Evolutionary conservation across 2,113 vertebrate species (phyloP), one percentile per base, ranked within the genome.

Genomic region (Perca fluviatilis): DNA sequence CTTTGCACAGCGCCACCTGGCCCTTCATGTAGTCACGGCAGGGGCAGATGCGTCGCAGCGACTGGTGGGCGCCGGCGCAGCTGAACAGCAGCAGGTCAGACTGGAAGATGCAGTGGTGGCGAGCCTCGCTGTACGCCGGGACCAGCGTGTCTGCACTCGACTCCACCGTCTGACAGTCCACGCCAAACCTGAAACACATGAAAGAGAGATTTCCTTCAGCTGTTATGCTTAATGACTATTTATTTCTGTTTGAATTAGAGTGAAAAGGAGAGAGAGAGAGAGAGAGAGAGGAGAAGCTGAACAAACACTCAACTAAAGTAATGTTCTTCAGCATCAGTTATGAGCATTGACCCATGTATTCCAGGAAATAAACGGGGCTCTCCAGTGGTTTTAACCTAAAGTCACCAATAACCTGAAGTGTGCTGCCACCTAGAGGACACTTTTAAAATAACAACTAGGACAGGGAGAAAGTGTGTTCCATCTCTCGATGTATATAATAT

Each of bases 21-120:
- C 98, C 98, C 92, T 99, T 99, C 96, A 98, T 97, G 87, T 99
- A 99, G 96, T 99, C 97, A 82, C 98, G 96, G 93, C 98, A 99
- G 67, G 98, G 98, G 93, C 98, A 99, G 95, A 99, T 69, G 86
- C 98, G 96, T 63, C 87, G 94, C 91, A 97, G 95, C 25, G 93
- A 93, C 40, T 93, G 82, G 90, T 99, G 97, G 74, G 97, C 95
- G 1, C 98, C 98, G 0, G 98, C 98, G 27, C 98, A 99, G 96
- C 98, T 99, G 96, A 99, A 99, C 63, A 99, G 93, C 71, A 99
- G 91, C 86, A 99, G 96, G 94, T 99, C 98, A 0, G 96, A 95
- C 92, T 99, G 98, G 92, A 99, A 97, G 88, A 98, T 92, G 90
- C 98, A 99, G 93, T 99, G 98, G 80, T 93, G 97, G 57, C 88